Evolutionary conservation across 2,888 invertebrate genomes (phyloP), one percentile per base, ranked within the genome.

Genomic region (Dicyrtomina minuta): DNA sequence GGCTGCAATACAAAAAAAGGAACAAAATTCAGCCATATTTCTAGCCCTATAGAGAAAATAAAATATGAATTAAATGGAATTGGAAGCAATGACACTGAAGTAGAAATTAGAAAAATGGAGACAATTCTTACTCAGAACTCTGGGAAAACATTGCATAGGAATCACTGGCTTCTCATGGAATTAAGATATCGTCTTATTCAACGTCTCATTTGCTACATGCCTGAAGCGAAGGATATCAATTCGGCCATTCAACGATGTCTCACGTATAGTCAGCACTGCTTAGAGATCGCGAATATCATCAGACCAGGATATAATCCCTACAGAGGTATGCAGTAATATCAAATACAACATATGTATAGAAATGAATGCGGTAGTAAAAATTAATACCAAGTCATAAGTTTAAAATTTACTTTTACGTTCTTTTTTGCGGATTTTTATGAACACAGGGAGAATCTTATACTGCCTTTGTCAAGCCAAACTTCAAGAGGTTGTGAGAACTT

Each of bases 151-250:
- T 67, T 77, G 17, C 73, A 75, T 66, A 39, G 33, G 13, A 77
- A 77, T 70, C 77, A 75, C 64, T 77, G 77, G 77, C 66, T 75
- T 4, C 68, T 77, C 61, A 72, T 77, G 62, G 77, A 77, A 68
- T 62, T 62, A 6, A 72, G 74, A 49, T 77, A 70, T 65, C 68
- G 71, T 33, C 51, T 77, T n/a, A 70, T 75, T 49, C 73, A 72
- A 41, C 41, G 73, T 13, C 64, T 77, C 33, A 68, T 71, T 53
- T 70, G 69, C 33, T 73, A 71, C 61, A 60, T 75, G 68, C 70
- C 61, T 17, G 60, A 70, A 44, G 67, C 68, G 5, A 70, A 69
- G 51, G 51, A 62, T 51, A 58, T 72, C 41, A 60, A 44, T 22
- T 58, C 64, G 49, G 51, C 70, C 27, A 41, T 74, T 39, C 70